Conservation (phyloP, 1,140 invertebrate species). For the Hyposmocoma kahamanoa region DNA sequence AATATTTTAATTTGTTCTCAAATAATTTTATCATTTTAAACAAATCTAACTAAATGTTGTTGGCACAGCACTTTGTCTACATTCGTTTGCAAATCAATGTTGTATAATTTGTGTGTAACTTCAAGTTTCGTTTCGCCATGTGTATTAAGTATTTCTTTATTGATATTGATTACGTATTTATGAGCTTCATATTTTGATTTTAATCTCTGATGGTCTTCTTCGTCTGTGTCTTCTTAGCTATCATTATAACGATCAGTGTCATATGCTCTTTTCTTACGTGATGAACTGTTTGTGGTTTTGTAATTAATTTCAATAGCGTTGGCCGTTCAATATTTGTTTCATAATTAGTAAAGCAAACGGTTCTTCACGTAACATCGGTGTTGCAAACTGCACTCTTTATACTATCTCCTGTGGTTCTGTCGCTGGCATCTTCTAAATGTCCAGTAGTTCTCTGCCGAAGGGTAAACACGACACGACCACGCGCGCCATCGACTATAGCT, state of each 20-base stretch:
- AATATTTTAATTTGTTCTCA: no score
- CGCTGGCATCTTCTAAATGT: conserved; percentile 65
- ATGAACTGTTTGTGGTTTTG: conserved; percentile 35
- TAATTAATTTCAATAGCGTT: neutral
- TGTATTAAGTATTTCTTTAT: conserved; percentile 41
- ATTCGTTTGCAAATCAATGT: conserved; percentile 67
- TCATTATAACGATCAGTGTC: conserved; percentile 54
- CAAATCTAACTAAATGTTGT: conserved; percentile 30
- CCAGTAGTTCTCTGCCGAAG: conserved; percentile 57
- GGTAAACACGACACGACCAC: conserved; percentile 54
- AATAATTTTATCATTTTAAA: conserved; percentile 5
- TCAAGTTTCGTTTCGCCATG: conserved; percentile 47
- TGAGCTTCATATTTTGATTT: conserved; percentile 45
- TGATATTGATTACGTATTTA: conserved; percentile 38
- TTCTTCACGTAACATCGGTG: conserved; percentile 55
- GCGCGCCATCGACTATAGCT: conserved; percentile 61
- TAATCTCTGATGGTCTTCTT: conserved; percentile 40
- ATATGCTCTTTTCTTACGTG: conserved; percentile 55
- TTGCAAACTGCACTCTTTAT: conserved; percentile 74
- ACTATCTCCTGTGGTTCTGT: conserved; percentile 68
- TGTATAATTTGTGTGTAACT: conserved; percentile 58
- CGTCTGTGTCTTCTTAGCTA: conserved; percentile 63
- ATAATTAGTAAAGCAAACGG: conserved; percentile 22
- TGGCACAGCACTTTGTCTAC: conserved; percentile 57
- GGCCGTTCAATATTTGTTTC: neutral